Conservation (phyloP, 2,888 invertebrate species). For the Plebejus melissa region DNA sequence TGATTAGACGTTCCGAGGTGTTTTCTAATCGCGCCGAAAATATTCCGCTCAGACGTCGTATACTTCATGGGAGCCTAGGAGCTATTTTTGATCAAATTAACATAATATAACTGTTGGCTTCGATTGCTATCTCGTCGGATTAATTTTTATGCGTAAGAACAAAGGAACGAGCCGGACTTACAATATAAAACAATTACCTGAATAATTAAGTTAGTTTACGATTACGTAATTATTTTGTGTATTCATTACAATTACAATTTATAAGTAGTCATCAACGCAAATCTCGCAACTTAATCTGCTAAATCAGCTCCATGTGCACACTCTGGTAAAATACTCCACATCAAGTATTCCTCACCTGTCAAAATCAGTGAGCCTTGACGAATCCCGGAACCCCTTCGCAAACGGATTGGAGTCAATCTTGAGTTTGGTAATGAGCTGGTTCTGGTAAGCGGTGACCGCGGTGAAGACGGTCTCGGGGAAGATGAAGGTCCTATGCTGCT, state of each 20-base stretch:
- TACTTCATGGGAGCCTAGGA: neutral
- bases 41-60: neutral
- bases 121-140: conserved; percentile 9
- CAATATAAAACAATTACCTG: conserved; percentile 1
- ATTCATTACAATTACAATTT: neutral
- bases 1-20: conserved; percentile 7
- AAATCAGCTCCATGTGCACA: neutral
- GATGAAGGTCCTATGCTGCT: conserved; percentile 96
- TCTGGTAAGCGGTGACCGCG: conserved; percentile 99
- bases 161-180: neutral
- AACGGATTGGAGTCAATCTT: conserved; percentile 99
- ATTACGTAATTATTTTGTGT: neutral
- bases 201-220: neutral
- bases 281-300: neutral
- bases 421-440: conserved; percentile 98
- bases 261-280: neutral
- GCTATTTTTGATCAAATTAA: neutral
- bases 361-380: conserved; percentile 94
- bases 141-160: neutral
- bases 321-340: neutral
- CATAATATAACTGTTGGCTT: neutral
- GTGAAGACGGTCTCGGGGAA: conserved; percentile 99
- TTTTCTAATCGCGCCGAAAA: neutral
- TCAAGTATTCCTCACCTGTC: conserved; percentile 81
- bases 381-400: conserved; percentile 98